These are phyloP conservation scores for Therioaphis trifolii DNA, from an alignment of 2,888 invertebrate species.

Conservation along the genomic window DNA sequence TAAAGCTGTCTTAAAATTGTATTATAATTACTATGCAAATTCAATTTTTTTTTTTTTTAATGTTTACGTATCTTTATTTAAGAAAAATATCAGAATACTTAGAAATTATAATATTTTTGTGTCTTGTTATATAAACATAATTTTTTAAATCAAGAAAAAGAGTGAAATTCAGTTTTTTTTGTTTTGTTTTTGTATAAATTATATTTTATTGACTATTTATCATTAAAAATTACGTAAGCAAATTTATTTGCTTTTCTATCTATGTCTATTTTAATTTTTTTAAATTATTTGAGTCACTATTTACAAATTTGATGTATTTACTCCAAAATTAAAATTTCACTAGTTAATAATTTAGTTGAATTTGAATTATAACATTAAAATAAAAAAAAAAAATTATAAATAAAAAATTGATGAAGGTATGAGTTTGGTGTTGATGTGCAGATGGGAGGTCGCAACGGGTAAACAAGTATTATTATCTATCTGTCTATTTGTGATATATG, in stretches of 20 bases:
- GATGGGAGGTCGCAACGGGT: conserved; percentile 62
- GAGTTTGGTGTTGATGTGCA: conserved; percentile 57
- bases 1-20: not conserved
- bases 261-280: not conserved
- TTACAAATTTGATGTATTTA: not conserved
- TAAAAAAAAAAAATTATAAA: too few relatives aligned
- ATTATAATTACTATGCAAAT: not conserved
- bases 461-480: conserved; percentile 59
- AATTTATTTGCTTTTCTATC: not conserved
- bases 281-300: not conserved
- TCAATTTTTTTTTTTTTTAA: not conserved
- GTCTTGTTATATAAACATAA: not conserved
- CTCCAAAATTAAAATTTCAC: conserved; percentile 7
- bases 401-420: conserved; percentile 36
- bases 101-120: not conserved
- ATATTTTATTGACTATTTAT: not conserved
- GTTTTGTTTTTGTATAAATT: conserved; percentile 40
- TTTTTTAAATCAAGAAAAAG: not conserved
- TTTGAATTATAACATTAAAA: conserved; percentile 25
- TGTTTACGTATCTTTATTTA: not conserved
- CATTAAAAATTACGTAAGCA: not conserved
- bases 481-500: conserved; percentile 63
- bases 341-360: conserved; percentile 11
- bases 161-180: not conserved
- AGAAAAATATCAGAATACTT: not conserved